Evolutionary conservation across 2,888 invertebrate genomes (phyloP).

Genomic region (Oscheius onirici): DNA sequence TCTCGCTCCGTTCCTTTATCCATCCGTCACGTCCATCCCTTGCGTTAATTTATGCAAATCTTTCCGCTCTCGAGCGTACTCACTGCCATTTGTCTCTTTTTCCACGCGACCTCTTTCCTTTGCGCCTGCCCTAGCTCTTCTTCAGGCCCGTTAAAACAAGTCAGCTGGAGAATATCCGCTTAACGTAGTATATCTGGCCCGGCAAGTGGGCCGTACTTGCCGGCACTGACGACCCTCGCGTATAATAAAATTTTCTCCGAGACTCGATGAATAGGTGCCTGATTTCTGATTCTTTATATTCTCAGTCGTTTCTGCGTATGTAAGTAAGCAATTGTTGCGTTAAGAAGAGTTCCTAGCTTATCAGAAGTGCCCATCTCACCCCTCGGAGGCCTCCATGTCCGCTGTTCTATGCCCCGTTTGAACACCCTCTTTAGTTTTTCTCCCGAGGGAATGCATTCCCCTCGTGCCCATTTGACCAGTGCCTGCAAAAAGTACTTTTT

Average conservation of each 20-base stretch:
- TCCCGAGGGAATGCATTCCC: constrained; percentile 15
- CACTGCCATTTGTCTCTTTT: constrained; percentile 31
- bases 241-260: constrained; percentile 13
- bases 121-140: neutral
- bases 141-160: neutral
- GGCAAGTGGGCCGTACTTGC: neutral
- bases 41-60: constrained; percentile 33
- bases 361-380: neutral
- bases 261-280: constrained; percentile 11
- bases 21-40: constrained; percentile 27
- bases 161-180: neutral
- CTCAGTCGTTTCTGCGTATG: neutral
- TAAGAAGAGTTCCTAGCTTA: constrained; percentile 3
- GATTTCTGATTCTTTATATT: constrained; percentile 20
- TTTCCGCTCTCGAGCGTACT: constrained; percentile 28
- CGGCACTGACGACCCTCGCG: neutral
- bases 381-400: neutral
- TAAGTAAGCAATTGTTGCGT: too few species aligned
- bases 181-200: neutral
- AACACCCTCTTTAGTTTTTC: constrained; percentile 15
- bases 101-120: constrained; percentile 7
- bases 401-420: constrained; percentile 13
- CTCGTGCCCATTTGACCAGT: constrained; percentile 9
- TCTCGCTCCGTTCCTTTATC: constrained; percentile 12
- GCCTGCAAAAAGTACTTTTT: too few species aligned